Evolutionary conservation across 2,113 vertebrate genomes (phyloP), one percentile per base, ranked within the genome.

Genomic region (Oreotragus oreotragus): DNA sequence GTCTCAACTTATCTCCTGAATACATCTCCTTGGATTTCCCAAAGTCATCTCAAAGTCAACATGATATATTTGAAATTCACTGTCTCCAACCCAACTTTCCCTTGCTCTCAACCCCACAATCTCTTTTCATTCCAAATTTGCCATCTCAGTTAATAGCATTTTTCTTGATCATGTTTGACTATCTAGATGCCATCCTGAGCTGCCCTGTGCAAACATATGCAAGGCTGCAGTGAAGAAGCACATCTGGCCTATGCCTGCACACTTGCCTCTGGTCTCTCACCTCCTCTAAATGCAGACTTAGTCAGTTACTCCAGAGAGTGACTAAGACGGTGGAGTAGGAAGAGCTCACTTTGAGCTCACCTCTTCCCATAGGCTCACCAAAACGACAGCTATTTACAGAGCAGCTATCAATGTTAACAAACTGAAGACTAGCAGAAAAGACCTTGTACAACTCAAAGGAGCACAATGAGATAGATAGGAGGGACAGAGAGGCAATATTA

Each of bases 41-140:
- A 90, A 93, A 97, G 62, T 47, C 45, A 27, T 79, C 51, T 91
- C 10, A 33, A 95, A 91, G 62, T 77, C 96, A 93, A 51, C 49
- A 51, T 8, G 43, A 88, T 53, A 51, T 33, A 79, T 93, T 84
- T 94, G 91, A 94, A 97, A 91, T 94, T 81, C 73, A 57, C 84
- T 14, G 28, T 84, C 27, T 90, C 83, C 25, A 33, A 39, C 17
- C 16, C 14, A 17, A n/a, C 86, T 88, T 70, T 27, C 79, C 51
- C 43, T 88, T 28, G 28, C n/a, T 93, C 62, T 62, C 84, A 39
- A 23, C n/a, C 4, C 70, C 80, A 27, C 43, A 33, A 85, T 2
- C 62, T 28, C 39, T 97, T 84, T 53, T 70, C 64, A 73, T n/a
- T 94, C 25, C 70, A 84, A 86, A 91, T 62, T 51, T 51, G 36